These are phyloP conservation scores for Pseudochaenichthys georgianus DNA, from an alignment of 2,797 vertebrate genomes.

Conservation along the genomic window DNA sequence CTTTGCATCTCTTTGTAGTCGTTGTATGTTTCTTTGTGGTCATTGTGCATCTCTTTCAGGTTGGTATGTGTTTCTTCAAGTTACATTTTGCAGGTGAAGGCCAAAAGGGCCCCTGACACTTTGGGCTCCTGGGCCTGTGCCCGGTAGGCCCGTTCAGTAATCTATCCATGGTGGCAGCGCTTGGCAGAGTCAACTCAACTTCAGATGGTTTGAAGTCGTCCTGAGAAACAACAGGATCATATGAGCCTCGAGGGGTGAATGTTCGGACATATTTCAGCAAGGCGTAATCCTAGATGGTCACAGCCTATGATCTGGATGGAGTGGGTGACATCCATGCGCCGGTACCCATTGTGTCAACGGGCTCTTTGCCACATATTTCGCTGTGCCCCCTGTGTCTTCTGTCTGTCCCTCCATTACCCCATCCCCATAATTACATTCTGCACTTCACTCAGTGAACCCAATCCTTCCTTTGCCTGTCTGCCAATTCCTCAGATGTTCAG, in stretches of 20 bases:
- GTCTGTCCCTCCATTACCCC: slow-evolving; percentile 68
- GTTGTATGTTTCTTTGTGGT: no score
- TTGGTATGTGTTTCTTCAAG: no score
- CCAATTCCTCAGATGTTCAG: slow-evolving; percentile 80
- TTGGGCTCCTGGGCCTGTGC: no score
- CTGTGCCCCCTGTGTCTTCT: slow-evolving; percentile 62
- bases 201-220: slow-evolving; percentile 50
- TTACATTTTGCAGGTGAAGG: no score
- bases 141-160: no score
- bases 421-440: slow-evolving; percentile 80
- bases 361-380: slow-evolving; percentile 68
- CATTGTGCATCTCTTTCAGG: no score
- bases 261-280: slow-evolving; percentile 63
- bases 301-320: slow-evolving; percentile 63
- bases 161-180: slow-evolving; percentile 10
- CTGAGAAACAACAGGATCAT: slow-evolving; percentile 50
- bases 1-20: no score
- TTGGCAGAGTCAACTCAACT: slow-evolving; percentile 41
- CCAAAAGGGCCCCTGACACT: no score
- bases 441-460: slow-evolving; percentile 69
- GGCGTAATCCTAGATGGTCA: slow-evolving; percentile 73
- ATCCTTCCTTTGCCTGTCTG: slow-evolving; percentile 70
- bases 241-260: slow-evolving; percentile 32
- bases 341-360: slow-evolving; percentile 66
- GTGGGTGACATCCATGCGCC: slow-evolving; percentile 66